These are phyloP conservation scores for Drosophila gunungcola DNA, from an alignment of 1,140 invertebrate genomes.

Conservation along the genomic window DNA sequence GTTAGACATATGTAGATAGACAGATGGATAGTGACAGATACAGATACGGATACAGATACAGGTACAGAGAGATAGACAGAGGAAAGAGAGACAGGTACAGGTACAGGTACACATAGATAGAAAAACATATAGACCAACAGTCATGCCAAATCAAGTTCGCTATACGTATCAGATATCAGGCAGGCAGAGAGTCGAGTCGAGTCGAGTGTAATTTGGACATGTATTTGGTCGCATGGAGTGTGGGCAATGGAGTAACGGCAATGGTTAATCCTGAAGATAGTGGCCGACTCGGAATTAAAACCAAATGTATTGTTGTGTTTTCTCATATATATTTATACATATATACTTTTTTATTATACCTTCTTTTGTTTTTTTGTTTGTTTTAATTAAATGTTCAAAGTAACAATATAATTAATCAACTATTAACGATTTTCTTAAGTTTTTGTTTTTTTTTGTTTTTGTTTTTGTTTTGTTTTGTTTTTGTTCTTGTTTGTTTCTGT, in stretches of 20 bases:
- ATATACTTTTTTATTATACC: slow-evolving; percentile 75
- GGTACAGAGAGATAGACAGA: slow-evolving; percentile 9
- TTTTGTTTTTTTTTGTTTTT: slow-evolving; percentile 26
- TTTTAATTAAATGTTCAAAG: slow-evolving; percentile 79
- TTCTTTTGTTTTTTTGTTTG: slow-evolving; percentile 50
- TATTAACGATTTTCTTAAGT: slow-evolving; percentile 74
- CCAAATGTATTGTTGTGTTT: slow-evolving; percentile 78
- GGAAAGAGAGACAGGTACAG: slow-evolving; percentile 44
- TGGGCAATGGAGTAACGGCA: slow-evolving; percentile 5
- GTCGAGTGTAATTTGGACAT: slow-evolving; percentile 37
- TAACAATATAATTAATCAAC: slow-evolving; percentile 83
- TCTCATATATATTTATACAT: slow-evolving; percentile 77
- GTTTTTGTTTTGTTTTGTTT: slow-evolving; percentile 28
- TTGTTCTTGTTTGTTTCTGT: not conserved
- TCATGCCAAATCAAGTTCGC: slow-evolving; percentile 77
- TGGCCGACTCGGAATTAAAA: slow-evolving; percentile 61
- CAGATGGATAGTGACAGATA: slow-evolving; percentile 27
- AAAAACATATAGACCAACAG: slow-evolving; percentile 78
- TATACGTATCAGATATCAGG: slow-evolving; percentile 67
- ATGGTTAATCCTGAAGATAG: slow-evolving; percentile 18
- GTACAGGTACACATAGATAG: slow-evolving; percentile 30
- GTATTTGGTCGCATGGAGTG: slow-evolving; percentile 31
- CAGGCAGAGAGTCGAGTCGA: slow-evolving; percentile 26
- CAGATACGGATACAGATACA: slow-evolving; percentile 10
- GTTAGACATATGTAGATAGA: slow-evolving; percentile 17